Conservation (phyloP, 2,797 vertebrate genomes). For the Spizella passerina region DNA sequence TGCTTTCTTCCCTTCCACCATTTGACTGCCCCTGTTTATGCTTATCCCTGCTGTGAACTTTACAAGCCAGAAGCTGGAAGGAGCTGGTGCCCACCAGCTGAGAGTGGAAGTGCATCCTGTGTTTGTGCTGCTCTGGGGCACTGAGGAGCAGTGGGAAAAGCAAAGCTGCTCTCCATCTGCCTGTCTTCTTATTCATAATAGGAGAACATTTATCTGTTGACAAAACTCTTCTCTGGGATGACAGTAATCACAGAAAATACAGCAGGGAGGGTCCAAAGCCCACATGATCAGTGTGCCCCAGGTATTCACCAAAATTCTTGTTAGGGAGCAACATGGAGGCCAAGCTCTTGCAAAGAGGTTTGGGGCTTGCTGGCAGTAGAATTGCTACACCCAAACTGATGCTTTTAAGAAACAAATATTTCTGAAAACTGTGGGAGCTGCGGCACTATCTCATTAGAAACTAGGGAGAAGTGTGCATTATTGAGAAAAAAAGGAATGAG, state of each 20-base stretch:
- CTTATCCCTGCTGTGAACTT: neutral
- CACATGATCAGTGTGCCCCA: neutral
- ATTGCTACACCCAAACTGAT: neutral
- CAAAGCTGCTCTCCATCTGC: neutral
- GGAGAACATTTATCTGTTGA: neutral
- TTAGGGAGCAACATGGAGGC: neutral
- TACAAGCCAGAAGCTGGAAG: neutral
- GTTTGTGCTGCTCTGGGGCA: neutral
- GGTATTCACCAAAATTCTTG: neutral
- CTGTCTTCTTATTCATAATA: neutral
- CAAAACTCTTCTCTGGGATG: neutral
- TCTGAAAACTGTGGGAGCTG: neutral
- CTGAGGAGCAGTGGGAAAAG: neutral
- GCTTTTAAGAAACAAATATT: neutral
- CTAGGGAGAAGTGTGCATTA: neutral
- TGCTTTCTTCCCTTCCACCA: neutral
- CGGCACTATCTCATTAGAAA: neutral
- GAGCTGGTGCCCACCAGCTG: fast-evolving
- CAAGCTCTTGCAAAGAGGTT: neutral
- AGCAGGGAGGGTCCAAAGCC: neutral
- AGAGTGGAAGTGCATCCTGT: fast-evolving
- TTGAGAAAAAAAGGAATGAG: neutral
- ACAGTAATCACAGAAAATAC: neutral
- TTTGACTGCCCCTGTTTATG: neutral
- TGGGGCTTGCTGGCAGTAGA: neutral